Base-by-base conservation (phyloP, 2,113 vertebrate species). In the Engystomops pustulosus region DNA sequence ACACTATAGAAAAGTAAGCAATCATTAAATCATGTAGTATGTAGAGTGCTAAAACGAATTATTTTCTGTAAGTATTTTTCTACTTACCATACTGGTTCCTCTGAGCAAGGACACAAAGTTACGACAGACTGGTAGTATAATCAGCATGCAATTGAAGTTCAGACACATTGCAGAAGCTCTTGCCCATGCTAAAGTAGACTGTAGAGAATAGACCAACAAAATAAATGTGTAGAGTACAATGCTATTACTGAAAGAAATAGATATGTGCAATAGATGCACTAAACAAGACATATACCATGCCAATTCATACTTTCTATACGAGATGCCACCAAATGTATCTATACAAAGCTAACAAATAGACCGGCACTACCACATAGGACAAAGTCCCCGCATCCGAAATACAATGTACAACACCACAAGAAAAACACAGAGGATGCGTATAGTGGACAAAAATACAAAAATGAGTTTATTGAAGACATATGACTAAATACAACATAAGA, bases 101-200 rank as follows among this genome's bases (percentile, higher is more conserved):
- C 92, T 92, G 80, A 95, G 45, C 85, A 95, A 90, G 47, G 94
- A 95, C 88, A 94, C 87, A 62, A 95, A 87, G 79, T 95, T 95
- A 81, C 95, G 93, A 78, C 93, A 91, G 88, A 95, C 80, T 17
- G 95, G 94, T 87, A 95, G 84, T 70, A 95, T 89, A 86, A 95
- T 94, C 86, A 95, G 88, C 92, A 94, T 93, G 88, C 93, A 93
- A 91, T 95, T 95, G 86, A 95, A 94, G 87, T 95, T 95, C 86
- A 95, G 90, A 87, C 94, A 95, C 0, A 72, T 87, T 25, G 95
- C 95, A 80, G 95, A 95, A 47, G 95, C 95, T 88, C 94, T 91
- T 14, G 95, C 94, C 93, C 94, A 95, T 67, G 95, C 90, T 88
- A 95, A 84, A 0, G 93, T 82, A 47, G 94, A 92, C 94, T 95